Conservation (phyloP, 2,888 invertebrate genomes). For the Diloba caeruleocephala region DNA sequence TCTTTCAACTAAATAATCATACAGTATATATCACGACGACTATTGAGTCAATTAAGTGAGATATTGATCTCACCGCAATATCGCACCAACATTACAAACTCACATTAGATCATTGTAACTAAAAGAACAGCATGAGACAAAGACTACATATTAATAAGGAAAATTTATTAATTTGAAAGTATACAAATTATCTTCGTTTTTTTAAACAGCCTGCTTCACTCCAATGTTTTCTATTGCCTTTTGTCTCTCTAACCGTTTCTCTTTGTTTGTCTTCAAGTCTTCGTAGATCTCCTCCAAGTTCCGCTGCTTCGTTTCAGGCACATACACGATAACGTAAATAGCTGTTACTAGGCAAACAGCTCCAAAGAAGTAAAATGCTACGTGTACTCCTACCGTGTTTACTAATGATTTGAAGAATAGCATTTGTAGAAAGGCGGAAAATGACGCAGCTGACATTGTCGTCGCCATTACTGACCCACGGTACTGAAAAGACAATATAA, state of each 20-base stretch:
- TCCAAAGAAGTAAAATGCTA: conserved; percentile 75
- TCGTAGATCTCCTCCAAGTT: conserved; percentile 73
- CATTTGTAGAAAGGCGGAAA: conserved; percentile 70
- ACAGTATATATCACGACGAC: too few relatives aligned
- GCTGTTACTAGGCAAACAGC: conserved; percentile 66
- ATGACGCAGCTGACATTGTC: conserved; percentile 71
- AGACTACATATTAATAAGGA: not conserved
- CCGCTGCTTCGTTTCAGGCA: conserved; percentile 75
- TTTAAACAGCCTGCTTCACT: conserved; percentile 6
- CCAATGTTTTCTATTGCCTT: conserved; percentile 2
- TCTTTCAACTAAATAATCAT: too few relatives aligned
- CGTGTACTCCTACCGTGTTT: conserved; percentile 68
- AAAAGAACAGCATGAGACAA: not conserved
- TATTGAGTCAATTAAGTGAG: too few relatives aligned
- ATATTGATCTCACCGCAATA: too few relatives aligned
- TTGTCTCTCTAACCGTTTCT: conserved; percentile 54
- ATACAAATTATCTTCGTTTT: not conserved
- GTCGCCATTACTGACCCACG: conserved; percentile 77
- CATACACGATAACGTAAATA: conserved; percentile 63
- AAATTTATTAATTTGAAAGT: not conserved
- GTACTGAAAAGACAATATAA: conserved; percentile 67
- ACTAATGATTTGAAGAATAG: conserved; percentile 77
- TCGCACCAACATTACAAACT: too few relatives aligned
- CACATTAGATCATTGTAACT: too few relatives aligned
- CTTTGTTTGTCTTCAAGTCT: conserved; percentile 71